phyloP scores from a whole-genome alignment of 2,113 vertebrate species.

The Cyanistes caeruleus region DNA sequence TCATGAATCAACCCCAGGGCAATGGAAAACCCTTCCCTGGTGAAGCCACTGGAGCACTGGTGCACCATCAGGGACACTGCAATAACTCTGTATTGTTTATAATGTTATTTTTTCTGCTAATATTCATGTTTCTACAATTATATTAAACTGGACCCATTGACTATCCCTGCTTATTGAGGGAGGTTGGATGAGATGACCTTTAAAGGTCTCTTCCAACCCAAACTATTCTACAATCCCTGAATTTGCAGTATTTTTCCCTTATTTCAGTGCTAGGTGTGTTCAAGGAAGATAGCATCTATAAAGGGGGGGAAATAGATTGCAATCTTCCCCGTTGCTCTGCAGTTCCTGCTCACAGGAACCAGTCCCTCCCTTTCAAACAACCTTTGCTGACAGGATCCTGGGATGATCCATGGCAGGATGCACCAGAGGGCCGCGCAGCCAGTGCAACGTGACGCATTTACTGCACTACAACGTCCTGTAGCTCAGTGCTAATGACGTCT shows the following conservation, averaged over 20 bases:
- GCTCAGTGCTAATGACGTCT: slow-evolving; percentile 68
- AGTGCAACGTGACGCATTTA: slow-evolving; percentile 57
- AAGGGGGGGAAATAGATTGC: neutral
- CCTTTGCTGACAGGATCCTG: slow-evolving; percentile 65
- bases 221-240: neutral
- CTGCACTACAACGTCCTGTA: slow-evolving; percentile 63
- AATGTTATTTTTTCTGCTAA: neutral
- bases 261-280: neutral
- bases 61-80: neutral
- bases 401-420: slow-evolving; percentile 65
- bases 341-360: neutral
- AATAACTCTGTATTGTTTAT: neutral
- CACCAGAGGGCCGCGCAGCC: slow-evolving; percentile 39
- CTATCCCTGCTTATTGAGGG: neutral
- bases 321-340: neutral
- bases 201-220: neutral
- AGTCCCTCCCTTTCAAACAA: slow-evolving; percentile 70
- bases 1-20: neutral
- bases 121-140: neutral
- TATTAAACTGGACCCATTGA: neutral
- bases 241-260: neutral
- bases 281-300: rapidly evolving
- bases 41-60: neutral
- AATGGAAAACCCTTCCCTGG: neutral
- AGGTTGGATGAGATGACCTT: neutral